These are phyloP conservation scores for Synergus itoensis DNA, from an alignment of 2,888 invertebrate genomes.

Conservation along the genomic window DNA sequence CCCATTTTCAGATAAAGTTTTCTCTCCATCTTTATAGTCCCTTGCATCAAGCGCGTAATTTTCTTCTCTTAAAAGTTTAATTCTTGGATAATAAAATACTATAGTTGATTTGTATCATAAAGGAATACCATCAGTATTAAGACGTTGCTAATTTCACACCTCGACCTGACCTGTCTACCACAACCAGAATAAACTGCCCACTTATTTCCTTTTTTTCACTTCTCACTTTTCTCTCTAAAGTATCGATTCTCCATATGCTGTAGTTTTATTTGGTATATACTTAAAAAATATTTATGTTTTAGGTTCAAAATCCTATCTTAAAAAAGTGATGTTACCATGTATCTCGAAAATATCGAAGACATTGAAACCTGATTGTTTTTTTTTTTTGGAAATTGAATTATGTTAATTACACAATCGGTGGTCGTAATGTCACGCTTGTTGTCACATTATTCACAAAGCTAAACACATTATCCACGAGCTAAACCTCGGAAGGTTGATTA, in stretches of 20 bases:
- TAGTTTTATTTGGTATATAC: neutral
- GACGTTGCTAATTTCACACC: slow-evolving; percentile 26
- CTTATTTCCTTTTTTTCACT: neutral
- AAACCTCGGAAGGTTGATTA: no score
- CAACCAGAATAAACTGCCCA: neutral
- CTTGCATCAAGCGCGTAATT: slow-evolving; percentile 11
- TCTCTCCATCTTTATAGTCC: slow-evolving; percentile 5
- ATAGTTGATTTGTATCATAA: neutral
- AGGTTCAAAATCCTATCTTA: no score
- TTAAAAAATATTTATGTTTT: no score
- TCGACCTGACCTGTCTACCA: neutral
- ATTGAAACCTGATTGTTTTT: no score
- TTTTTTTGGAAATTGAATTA: no score
- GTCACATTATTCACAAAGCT: no score
- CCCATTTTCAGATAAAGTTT: slow-evolving; percentile 14
- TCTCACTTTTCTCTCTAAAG: neutral
- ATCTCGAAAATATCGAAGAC: no score
- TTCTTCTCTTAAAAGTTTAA: slow-evolving; percentile 5
- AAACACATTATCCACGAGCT: no score
- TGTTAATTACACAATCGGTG: no score
- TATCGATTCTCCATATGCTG: neutral
- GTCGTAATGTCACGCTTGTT: no score
- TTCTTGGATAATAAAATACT: slow-evolving; percentile 21
- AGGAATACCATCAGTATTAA: slow-evolving; percentile 24
- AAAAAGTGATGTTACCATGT: no score